Base-by-base conservation (phyloP, 2,113 vertebrate species). In the Bos taurus region DNA sequence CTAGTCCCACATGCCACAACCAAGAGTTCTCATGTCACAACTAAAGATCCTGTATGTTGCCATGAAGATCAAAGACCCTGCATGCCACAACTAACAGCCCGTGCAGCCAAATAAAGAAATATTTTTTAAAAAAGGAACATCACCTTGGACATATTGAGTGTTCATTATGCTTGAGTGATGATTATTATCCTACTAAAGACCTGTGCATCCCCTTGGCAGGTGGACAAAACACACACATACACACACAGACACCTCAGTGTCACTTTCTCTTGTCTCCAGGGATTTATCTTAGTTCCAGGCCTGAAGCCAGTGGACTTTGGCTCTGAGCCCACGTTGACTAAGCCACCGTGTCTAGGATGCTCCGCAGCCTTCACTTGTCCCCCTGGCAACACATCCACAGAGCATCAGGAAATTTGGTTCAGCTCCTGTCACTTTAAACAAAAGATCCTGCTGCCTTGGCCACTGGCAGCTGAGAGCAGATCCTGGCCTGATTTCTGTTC, bases 361-460 rank as follows among this genome's bases (percentile, higher is more conserved):
- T 21, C 11, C 11, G 17, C 52, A 87, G 0, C 2, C 91, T 88
- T 12, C 80, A 0, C 48, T 43, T 60, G 16, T 95, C 56, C 59
- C 88, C 94, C 2, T 0, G 23, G 95, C 62, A 92, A 87, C 87
- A 10, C 74, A 9, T 36, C 71, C 60, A 1, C 52, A 50, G 59
- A 92, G 81, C 6, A 28, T 6, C 43, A 33, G 11, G 59, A 56
- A 96, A 90, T 13, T 88, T 11, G 48, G 2, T 80, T 17, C 17
- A 11, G 78, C 46, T 88, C 7, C 10, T 95, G 95, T 54, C 87
- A 43, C 9, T 46, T 82, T 80, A 80, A 90, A 96, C 95, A 88
- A 89, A 95, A 97, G n/a, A 5, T 40, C 21, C 82, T 11, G 9
- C 83, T 94, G 21, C 71, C 50, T 3, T 50, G 81, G 77, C 60